Conservation (phyloP, 2,888 invertebrate species). For the Agrotis ipsilon region DNA sequence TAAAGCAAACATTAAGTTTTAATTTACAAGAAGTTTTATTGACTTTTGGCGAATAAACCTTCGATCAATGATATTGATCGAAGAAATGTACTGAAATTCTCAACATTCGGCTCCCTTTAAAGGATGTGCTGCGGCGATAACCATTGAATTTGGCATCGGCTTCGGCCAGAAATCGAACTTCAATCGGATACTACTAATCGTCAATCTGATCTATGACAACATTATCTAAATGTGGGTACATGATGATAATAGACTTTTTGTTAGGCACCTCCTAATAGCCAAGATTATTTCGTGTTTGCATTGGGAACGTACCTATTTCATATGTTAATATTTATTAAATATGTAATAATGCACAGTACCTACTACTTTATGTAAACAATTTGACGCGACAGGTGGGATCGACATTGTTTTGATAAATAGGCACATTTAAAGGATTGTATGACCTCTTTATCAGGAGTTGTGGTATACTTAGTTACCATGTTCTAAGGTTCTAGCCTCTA, state of each 20-base stretch:
- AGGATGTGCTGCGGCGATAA: no score
- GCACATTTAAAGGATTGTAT: conserved; percentile 6
- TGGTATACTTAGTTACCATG: background rate
- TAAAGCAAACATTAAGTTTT: no score
- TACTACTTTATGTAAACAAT: conserved; percentile 29
- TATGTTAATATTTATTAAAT: conserved; percentile 12
- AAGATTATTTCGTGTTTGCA: background rate
- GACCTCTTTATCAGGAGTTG: conserved; percentile 29
- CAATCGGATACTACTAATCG: background rate
- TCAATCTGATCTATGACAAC: background rate
- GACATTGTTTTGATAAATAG: conserved; percentile 6
- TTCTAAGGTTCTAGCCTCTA: conserved; percentile 28
- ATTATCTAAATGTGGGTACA: conserved; percentile 1
- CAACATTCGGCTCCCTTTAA: no score
- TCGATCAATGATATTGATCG: no score
- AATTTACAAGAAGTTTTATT: no score
- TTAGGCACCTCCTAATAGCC: background rate
- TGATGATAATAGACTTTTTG: background rate
- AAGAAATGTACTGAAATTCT: no score
- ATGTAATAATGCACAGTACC: conserved; percentile 20
- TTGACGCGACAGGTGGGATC: conserved; percentile 19
- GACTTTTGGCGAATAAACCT: no score
- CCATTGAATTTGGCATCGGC: no score
- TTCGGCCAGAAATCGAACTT: no score
- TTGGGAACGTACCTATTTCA: background rate